A percentile compares a stretch with the other conserved stretches of the same genome.
These are phyloP conservation scores for Zeus faber DNA, from an alignment of 2,113 vertebrate species.

Conservation along the genomic window DNA sequence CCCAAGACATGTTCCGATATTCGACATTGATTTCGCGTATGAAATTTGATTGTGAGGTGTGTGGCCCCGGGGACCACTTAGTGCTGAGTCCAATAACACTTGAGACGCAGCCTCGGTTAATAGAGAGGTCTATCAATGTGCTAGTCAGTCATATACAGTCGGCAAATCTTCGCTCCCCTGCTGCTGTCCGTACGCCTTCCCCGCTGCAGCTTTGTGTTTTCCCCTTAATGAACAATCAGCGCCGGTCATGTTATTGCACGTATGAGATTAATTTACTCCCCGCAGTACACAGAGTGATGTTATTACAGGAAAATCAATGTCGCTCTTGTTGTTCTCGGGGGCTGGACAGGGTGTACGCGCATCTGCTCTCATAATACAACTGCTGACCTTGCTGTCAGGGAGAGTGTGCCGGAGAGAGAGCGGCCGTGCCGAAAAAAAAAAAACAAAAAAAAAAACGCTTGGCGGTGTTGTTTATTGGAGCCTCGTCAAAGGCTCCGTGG, in stretches of 20 bases:
- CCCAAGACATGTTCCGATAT: constrained; percentile 52
- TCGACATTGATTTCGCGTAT: constrained; percentile 52
- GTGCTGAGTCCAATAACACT: constrained; percentile 56
- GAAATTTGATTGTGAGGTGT: constrained; percentile 41
- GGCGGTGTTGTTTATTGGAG: constrained; percentile 61
- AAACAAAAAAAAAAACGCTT: constrained; percentile 36
- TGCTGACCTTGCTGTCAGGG: constrained; percentile 74
- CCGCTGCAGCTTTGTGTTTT: constrained; percentile 33
- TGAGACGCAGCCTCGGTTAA: constrained; percentile 45
- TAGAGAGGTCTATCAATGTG: constrained; percentile 55
- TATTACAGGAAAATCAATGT: constrained; percentile 74
- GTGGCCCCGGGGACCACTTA: constrained; percentile 54
- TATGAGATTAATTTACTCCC: constrained; percentile 68
- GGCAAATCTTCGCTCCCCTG: constrained; percentile 19
- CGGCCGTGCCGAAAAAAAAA: neutral
- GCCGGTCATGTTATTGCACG: constrained; percentile 58
- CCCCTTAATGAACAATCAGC: constrained; percentile 54
- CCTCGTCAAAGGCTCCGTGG: constrained; percentile 62
- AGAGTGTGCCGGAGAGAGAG: constrained; percentile 39
- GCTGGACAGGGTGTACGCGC: constrained; percentile 55
- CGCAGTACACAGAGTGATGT: constrained; percentile 58
- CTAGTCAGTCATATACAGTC: constrained; percentile 31
- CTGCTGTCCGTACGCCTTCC: constrained; percentile 10
- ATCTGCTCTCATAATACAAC: constrained; percentile 75
- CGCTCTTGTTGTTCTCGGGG: constrained; percentile 65